Conservation (phyloP, 1,140 invertebrate genomes). For the Vanessa atalanta region DNA sequence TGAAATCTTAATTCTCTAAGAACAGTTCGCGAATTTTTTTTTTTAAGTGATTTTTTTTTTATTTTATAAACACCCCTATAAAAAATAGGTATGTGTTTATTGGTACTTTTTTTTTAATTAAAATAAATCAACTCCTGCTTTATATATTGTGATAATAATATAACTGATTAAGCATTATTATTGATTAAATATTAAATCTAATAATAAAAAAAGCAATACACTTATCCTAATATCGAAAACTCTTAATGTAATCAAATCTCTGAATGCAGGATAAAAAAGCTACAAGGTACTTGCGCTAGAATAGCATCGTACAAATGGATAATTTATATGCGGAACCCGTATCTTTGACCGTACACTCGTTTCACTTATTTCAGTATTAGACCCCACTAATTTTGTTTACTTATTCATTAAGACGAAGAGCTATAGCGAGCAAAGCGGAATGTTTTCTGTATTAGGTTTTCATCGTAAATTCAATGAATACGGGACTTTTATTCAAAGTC, state of each 20-base stretch:
- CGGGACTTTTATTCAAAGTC: constrained; percentile 4
- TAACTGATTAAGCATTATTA: no score
- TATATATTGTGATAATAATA: no score
- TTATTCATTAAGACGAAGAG: constrained; percentile 77
- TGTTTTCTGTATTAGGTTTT: constrained; percentile 60
- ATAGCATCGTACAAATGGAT: constrained; percentile 62
- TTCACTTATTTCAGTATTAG: constrained; percentile 73
- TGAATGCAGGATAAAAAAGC: constrained; percentile 48
- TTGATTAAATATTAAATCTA: not conserved
- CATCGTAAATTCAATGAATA: constrained; percentile 43
- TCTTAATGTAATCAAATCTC: constrained; percentile 21
- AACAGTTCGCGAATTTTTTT: no score
- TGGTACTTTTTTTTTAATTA: no score
- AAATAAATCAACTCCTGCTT: no score
- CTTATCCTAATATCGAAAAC: constrained; percentile 23
- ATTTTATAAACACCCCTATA: no score
- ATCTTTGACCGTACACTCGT: constrained; percentile 58
- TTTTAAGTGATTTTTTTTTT: no score
- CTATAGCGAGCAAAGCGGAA: constrained; percentile 48
- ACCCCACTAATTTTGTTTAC: constrained; percentile 76
- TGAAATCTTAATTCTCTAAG: no score
- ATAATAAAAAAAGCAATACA: not conserved
- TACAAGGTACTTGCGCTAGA: constrained; percentile 34
- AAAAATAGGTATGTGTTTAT: no score
- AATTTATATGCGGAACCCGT: constrained; percentile 69